Evolutionary conservation across 1,140 invertebrate genomes (phyloP), one percentile per base, ranked within the genome.

Genomic region (Acromyrmex charruanus): DNA sequence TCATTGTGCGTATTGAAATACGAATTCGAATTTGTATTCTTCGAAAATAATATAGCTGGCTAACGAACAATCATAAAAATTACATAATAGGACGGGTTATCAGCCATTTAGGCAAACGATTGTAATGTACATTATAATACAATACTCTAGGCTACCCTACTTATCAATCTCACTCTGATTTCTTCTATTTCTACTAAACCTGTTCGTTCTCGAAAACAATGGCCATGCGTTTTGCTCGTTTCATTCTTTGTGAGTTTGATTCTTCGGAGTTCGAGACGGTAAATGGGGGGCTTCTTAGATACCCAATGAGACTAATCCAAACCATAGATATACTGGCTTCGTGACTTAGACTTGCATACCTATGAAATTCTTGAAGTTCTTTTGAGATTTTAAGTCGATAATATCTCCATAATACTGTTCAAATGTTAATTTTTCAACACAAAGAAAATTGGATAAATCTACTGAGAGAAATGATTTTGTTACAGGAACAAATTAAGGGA

Each of bases 111-210:
- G 86, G 88, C 84, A 89, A 92, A 92, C 90, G 88, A 91, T 88
- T 84, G 90, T 92, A 92, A 94, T 93, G 91, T 91, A 88, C 90
- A 95, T 95, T 95, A 95, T 90, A 95, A 95, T 95, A 95, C 94
- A 95, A 95, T 94, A 65, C 44, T 21, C 71, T 12, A 59, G 28
- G 39, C 39, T 49, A 18, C 7, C 53, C 2, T 58, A 16, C 28
- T 28, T 53, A 51, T n/a, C 49, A 25, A 53, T 3, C 28, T 63
- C 12, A 14, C 14, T 79, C 10, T 31, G 25, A 39, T 31, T 81
- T 51, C 69, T 55, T 87, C 68, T 84, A 85, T 84, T 75, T 79
- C 44, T 25, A 69, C 5, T 10, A 51, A 49, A 87, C 79, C 79
- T 74, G 49, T 39, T 66, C 85, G 90, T 91, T 90, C 72, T 77